Percentiles rank a stretch among this genome's conserved stretches.
These are phyloP conservation scores for Intellagama lesueurii DNA, from an alignment of 2,797 vertebrate species.

Conservation along the genomic window DNA sequence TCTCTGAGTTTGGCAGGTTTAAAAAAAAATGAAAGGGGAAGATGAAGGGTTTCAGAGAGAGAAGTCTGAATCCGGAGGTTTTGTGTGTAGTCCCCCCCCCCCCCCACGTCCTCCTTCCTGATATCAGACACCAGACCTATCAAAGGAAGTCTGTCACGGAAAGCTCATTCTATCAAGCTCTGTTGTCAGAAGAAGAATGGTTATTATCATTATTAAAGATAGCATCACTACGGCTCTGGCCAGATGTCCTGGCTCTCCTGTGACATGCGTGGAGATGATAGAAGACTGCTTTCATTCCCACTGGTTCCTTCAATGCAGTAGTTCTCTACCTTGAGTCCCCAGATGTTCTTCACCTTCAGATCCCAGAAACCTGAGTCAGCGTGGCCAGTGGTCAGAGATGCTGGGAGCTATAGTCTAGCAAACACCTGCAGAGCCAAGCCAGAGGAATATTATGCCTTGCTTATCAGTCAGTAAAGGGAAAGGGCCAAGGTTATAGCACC, in stretches of 20 bases:
- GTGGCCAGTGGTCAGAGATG: too few species aligned
- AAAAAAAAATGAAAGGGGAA: not conserved
- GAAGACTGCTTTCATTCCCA: not conserved
- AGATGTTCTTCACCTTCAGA: too few species aligned
- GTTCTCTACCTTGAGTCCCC: not conserved
- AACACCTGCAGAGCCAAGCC: too few species aligned
- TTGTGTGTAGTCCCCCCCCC: not conserved
- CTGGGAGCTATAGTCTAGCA: too few species aligned
- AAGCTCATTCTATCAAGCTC: not conserved
- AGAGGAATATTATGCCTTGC: too few species aligned
- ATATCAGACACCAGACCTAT: constrained; percentile 3
- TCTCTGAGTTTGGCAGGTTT: constrained; percentile 1
- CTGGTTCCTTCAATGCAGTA: not conserved
- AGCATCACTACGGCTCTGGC: not conserved
- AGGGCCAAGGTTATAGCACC: not conserved
- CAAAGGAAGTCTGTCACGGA: not conserved
- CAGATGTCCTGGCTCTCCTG: not conserved
- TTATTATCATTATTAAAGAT: not conserved
- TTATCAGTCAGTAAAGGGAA: not conserved
- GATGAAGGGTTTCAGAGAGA: not conserved
- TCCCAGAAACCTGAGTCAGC: too few species aligned
- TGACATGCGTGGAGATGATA: not conserved
- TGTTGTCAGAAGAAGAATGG: not conserved
- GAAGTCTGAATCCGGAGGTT: not conserved
- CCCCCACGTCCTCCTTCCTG: too few species aligned